Conservation (phyloP, 2,797 vertebrate genomes). For the Enteromius mattozi region DNA sequence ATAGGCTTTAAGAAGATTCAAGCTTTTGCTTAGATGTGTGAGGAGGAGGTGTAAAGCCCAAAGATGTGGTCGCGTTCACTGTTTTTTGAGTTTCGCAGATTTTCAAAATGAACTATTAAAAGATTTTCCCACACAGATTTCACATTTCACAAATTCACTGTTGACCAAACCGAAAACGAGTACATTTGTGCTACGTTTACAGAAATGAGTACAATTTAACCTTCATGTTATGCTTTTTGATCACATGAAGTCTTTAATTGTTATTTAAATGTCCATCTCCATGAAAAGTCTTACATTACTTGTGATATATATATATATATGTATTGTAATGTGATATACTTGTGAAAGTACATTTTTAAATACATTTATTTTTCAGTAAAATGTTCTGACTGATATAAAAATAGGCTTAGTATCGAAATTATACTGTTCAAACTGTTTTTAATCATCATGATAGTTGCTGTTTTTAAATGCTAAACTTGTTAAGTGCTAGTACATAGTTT, state of each 20-base stretch:
- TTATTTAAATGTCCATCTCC: background rate
- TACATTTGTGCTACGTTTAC: background rate
- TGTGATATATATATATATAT: background rate
- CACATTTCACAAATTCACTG: background rate
- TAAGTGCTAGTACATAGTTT: background rate
- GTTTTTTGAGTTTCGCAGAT: background rate
- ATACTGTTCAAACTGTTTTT: background rate
- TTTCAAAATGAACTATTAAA: background rate
- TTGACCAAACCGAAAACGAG: background rate
- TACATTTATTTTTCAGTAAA: background rate
- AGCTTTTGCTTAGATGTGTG: background rate
- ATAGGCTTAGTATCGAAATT: background rate
- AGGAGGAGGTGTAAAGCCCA: background rate
- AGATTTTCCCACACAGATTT: background rate
- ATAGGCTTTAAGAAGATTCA: slow-evolving; percentile 22
- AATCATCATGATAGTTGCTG: background rate
- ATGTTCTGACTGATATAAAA: background rate
- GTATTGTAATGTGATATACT: no score
- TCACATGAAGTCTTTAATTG: background rate
- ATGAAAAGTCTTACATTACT: background rate
- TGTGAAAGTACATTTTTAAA: background rate
- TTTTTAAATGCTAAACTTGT: background rate
- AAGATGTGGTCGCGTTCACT: background rate
- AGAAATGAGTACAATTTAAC: background rate
- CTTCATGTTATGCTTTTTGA: background rate